A percentile compares a stretch with the other conserved stretches of the same genome.
phyloP scores from a whole-genome alignment of 2,888 invertebrate genomes.

The Trachelus troglodyta region DNA sequence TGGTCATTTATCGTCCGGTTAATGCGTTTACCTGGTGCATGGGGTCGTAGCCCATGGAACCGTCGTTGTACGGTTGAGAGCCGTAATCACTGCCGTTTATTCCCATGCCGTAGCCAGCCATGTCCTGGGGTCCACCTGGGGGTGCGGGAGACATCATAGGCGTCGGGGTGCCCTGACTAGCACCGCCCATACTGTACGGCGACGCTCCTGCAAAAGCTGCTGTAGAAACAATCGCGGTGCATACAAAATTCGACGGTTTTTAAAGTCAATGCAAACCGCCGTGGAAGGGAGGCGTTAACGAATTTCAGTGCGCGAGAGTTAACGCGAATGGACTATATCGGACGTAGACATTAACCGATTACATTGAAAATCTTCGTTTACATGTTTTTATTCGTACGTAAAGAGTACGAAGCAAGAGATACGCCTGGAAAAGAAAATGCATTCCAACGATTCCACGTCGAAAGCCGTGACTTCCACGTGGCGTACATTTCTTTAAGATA shows the following conservation, averaged over 20 bases:
- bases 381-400: background rate
- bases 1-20: background rate
- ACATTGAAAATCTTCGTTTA: background rate
- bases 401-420: background rate
- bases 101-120: conserved; percentile 93
- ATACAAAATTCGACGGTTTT: conserved; percentile 60
- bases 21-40: conserved; percentile 82
- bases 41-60: conserved; percentile 91
- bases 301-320: background rate
- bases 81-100: conserved; percentile 90
- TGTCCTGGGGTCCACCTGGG: conserved; percentile 80
- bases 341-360: background rate
- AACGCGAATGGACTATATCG: background rate
- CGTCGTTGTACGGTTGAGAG: conserved; percentile 85
- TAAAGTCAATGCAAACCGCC: background rate
- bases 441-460: background rate
- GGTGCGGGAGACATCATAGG: conserved; percentile 97
- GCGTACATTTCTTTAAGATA: background rate
- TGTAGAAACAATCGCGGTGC: conserved; percentile 66
- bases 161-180: conserved; percentile 89
- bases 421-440: background rate
- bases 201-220: conserved; percentile 78
- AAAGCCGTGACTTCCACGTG: background rate
- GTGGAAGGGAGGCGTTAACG: background rate
- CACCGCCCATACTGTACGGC: conserved; percentile 86